Evolutionary conservation across 2,888 invertebrate species (phyloP).

Genomic region (Platycheirus albimanus): DNA sequence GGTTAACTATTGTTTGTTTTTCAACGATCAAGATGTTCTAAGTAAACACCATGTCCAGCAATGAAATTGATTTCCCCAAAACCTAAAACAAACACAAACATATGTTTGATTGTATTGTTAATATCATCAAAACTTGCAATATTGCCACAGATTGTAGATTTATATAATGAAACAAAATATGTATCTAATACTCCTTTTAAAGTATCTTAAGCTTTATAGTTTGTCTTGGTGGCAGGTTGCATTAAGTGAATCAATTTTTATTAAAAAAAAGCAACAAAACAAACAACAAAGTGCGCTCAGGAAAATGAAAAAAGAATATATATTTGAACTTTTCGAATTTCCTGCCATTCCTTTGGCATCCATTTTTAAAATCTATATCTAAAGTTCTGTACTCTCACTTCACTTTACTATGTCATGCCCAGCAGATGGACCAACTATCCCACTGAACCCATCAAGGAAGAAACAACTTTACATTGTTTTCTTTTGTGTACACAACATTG

Average conservation of each 20-base stretch:
- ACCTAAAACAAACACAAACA: too few relatives aligned
- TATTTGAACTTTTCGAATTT: constrained; percentile 10
- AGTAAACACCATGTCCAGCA: too few relatives aligned
- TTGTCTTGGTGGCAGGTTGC: neutral
- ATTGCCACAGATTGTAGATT: neutral
- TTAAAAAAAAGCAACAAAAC: neutral
- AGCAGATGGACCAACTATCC: neutral
- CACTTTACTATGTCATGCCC: neutral
- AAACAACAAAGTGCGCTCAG: neutral
- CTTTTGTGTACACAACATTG: constrained; percentile 8
- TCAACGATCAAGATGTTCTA: too few relatives aligned
- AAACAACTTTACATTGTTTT: constrained; percentile 12
- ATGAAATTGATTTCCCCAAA: too few relatives aligned
- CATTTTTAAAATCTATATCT: constrained; percentile 1
- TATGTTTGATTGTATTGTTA: too few relatives aligned
- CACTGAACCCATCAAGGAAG: neutral
- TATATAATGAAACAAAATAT: neutral
- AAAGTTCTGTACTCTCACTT: neutral
- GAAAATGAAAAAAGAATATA: neutral
- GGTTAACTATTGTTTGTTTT: too few relatives aligned
- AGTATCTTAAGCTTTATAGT: neutral
- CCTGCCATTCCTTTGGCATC: neutral
- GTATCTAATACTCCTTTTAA: neutral
- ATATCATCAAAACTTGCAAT: neutral
- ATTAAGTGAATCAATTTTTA: neutral